Percentiles rank a stretch among this genome's conserved stretches.
Evolutionary conservation across 2,797 vertebrate species (phyloP).

Genomic region (Hybognathus amarus): DNA sequence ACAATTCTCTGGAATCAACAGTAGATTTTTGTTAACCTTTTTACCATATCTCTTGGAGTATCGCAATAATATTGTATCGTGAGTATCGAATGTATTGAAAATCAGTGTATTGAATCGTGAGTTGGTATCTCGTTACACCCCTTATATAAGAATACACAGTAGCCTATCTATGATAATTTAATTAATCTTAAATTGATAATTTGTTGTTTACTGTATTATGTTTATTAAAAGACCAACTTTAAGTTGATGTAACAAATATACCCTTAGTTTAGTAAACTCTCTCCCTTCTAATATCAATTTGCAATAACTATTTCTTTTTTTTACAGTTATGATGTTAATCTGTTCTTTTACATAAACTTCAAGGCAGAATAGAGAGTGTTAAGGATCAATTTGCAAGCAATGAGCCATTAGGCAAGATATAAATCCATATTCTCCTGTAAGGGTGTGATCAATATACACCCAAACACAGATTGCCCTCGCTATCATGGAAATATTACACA

Average conservation of each 20-base stretch:
- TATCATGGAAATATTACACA: slow-evolving; percentile 40
- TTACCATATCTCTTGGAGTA: too few relatives aligned
- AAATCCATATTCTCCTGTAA: slow-evolving; percentile 45
- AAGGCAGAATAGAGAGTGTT: not conserved
- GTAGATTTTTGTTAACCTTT: too few relatives aligned
- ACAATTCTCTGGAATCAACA: too few relatives aligned
- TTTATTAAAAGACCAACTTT: not conserved
- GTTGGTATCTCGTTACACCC: too few relatives aligned
- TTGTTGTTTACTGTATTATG: not conserved
- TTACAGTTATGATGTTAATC: not conserved
- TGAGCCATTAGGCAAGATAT: slow-evolving; percentile 41
- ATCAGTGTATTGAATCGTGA: too few relatives aligned
- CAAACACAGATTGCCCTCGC: slow-evolving; percentile 33
- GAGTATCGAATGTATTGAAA: too few relatives aligned
- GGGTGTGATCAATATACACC: slow-evolving; percentile 46
- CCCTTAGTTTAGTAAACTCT: not conserved
- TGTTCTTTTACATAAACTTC: not conserved
- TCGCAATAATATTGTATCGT: too few relatives aligned
- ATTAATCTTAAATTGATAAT: not conserved
- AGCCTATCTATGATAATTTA: not conserved
- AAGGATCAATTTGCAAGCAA: slow-evolving; percentile 47
- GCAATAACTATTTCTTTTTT: not conserved
- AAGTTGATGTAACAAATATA: not conserved
- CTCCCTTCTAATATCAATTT: not conserved
- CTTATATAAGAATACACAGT: not conserved